Percentiles rank a stretch among this genome's conserved stretches.
Evolutionary conservation across 2,113 vertebrate species (phyloP).

Genomic region (Porphyrio hochstetteri): DNA sequence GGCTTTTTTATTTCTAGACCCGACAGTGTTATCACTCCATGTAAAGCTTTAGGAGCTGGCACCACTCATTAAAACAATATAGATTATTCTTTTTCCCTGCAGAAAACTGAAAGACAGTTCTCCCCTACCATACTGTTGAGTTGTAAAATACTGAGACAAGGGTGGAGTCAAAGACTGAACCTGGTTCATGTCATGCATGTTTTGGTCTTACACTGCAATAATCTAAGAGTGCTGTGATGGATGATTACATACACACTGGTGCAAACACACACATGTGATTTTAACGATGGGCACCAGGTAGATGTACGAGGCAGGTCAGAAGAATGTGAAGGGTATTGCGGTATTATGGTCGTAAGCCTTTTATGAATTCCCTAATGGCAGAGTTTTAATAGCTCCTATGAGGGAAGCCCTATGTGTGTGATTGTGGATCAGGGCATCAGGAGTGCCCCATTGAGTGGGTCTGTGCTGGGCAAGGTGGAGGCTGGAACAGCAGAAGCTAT

Average conservation of each 20-base stretch:
- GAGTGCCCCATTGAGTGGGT: background rate
- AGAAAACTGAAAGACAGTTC: background rate
- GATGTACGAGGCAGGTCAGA: background rate
- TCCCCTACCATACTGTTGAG: background rate
- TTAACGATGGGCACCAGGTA: background rate
- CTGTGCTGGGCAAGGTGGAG: background rate
- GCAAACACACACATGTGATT: background rate
- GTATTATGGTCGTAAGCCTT: background rate
- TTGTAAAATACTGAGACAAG: background rate
- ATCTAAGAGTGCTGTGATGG: background rate
- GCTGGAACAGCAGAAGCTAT: background rate
- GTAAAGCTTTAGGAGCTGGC: background rate
- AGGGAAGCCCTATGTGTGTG: background rate
- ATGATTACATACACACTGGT: background rate
- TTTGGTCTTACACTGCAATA: background rate
- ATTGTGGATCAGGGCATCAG: background rate
- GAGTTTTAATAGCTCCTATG: background rate
- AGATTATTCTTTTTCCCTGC: background rate
- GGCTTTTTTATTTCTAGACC: background rate
- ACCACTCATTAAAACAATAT: background rate
- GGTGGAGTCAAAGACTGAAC: background rate
- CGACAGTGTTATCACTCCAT: background rate
- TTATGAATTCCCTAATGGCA: background rate
- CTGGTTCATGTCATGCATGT: background rate
- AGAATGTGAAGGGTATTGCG: background rate